A percentile compares a stretch with the other conserved stretches of the same genome.
Evolutionary conservation across 2,797 vertebrate genomes (phyloP).

Genomic region (Coilia nasus): DNA sequence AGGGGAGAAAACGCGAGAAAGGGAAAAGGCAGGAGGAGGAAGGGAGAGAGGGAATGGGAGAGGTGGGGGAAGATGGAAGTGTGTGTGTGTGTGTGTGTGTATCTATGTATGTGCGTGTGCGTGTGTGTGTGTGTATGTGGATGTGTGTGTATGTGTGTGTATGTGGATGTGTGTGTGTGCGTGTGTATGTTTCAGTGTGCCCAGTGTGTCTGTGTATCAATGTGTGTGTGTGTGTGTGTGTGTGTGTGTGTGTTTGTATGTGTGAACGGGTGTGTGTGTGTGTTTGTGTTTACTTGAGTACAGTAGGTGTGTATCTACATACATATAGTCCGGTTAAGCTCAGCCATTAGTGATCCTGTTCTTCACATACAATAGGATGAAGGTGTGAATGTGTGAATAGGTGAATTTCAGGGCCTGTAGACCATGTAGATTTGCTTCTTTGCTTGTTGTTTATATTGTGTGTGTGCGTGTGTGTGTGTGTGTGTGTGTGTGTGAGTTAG

Average conservation of each 20-base stretch:
- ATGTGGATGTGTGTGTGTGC: not conserved
- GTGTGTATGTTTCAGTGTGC: not conserved
- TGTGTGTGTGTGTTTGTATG: not conserved
- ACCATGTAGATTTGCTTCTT: too few relatives aligned
- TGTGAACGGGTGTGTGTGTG: not conserved
- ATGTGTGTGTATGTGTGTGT: not conserved
- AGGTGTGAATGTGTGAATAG: not conserved
- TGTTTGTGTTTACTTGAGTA: slow-evolving; percentile 7
- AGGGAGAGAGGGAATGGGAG: not conserved
- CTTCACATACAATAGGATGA: not conserved
- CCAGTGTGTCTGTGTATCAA: too few relatives aligned
- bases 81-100: slow-evolving; percentile 28
- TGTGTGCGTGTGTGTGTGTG: slow-evolving; percentile 23
- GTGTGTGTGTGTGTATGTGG: not conserved
- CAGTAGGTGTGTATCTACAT: not conserved
- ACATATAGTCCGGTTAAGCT: not conserved
- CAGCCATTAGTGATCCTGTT: not conserved
- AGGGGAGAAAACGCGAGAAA: not conserved
- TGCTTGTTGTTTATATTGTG: not conserved
- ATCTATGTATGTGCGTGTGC: not conserved
- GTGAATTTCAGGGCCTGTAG: too few relatives aligned
- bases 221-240: not conserved
- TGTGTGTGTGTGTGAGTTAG: slow-evolving; percentile 10
- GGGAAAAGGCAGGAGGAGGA: slow-evolving; percentile 6
- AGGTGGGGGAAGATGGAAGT: slow-evolving; percentile 27